Base-by-base conservation (phyloP, 2,888 invertebrate genomes). In the Ectemnius cavifrons region DNA sequence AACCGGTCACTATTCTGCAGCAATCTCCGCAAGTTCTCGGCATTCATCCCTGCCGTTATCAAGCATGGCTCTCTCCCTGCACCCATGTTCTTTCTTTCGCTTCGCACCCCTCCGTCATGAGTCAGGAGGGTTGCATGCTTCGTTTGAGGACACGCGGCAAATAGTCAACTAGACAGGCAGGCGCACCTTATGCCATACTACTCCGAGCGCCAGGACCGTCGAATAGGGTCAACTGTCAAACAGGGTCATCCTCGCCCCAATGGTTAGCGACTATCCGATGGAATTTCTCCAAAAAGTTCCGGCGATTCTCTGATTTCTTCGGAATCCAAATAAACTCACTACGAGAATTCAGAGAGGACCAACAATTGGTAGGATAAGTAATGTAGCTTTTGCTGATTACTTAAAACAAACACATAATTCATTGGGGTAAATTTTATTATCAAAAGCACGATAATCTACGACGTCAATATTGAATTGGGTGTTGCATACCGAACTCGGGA, bases 1-100 rank as follows among this genome's bases (percentile, higher is more conserved):
- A 86, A 88, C 85, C 88, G 88, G 89, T 89, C 85, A 85, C 83
- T 88, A 88, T 89, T 86, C 86, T 85, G 85, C 87, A 85, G 82
- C 81, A 73, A 85, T 67, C 66, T 56, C 49, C 28, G 60, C 73
- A 23, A 16, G 62, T 46, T 52, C 56, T 14, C 59, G 45, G 14
- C 59, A 52, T 76, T 67, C 73, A 23, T 63, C 16, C 45, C 37
- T 23, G 37, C 58, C 37, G 11, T 37, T 37, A 37, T 37, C 37
- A 37, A 37, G 8, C 37, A 37, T 37, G 37, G 37, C 8, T 37
- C 37, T 37, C 37, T 37, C 37, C 37, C 37, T 37, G 11, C 37
- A 37, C 8, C 37, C 37, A 37, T 37, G 8, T 47, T n/a, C 47
- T 52, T 73, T 62, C 20, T 61, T 23, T 11, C 23, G 62, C 60